Evolutionary conservation across 2,113 vertebrate genomes (phyloP).

Genomic region (Istiophorus platypterus): DNA sequence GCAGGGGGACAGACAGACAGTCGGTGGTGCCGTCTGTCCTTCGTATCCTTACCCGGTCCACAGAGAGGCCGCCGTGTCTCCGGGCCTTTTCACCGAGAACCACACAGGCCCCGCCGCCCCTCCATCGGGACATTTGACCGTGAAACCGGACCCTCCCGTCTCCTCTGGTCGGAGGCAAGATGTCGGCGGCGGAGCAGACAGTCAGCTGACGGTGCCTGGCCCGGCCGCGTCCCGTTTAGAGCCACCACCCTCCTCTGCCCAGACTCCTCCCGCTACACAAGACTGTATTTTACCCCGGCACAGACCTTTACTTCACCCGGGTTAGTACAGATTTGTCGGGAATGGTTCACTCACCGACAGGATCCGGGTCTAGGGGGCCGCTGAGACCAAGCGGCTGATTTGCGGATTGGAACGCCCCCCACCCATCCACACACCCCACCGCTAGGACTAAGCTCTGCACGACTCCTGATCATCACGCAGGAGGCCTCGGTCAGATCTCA

Average conservation of each 20-base stretch:
- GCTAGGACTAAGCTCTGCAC: not conserved
- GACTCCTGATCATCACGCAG: not conserved
- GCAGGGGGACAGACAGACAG: not conserved
- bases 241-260: not conserved
- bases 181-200: slow-evolving; percentile 57
- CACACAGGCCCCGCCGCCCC: not conserved
- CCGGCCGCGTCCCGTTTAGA: slow-evolving; percentile 50
- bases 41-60: not conserved
- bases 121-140: slow-evolving; percentile 32
- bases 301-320: rapidly evolving
- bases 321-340: rapidly evolving
- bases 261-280: rapidly evolving
- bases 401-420: slow-evolving; percentile 30
- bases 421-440: not conserved
- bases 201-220: slow-evolving; percentile 52
- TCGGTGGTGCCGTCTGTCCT: not conserved
- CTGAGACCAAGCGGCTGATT: rapidly evolving
- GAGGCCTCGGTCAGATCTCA: not conserved
- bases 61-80: not conserved
- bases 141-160: slow-evolving; percentile 3
- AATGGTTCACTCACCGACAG: not conserved
- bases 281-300: rapidly evolving
- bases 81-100: not conserved
- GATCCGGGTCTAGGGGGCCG: rapidly evolving
- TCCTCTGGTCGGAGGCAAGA: slow-evolving; percentile 53